phyloP scores from a whole-genome alignment of 2,888 invertebrate species.

The Argyresthia goedartella region DNA sequence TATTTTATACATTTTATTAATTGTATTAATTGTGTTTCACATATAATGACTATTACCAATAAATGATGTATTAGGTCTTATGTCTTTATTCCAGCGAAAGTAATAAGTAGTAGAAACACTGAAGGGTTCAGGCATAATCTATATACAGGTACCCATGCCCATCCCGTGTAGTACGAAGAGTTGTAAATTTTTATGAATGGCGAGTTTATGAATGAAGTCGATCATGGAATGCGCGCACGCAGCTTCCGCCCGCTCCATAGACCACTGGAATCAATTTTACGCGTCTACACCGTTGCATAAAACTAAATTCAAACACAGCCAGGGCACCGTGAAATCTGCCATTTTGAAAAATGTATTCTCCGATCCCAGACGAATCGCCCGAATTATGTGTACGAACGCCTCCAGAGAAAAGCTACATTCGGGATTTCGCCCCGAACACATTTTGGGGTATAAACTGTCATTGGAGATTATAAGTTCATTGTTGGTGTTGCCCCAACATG shows the following conservation, averaged over 20 bases:
- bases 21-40: too few relatives aligned
- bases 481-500: conserved; percentile 31
- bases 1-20: too few relatives aligned
- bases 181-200: conserved; percentile 53
- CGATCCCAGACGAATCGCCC: conserved; percentile 31
- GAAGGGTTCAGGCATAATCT: conserved; percentile 35
- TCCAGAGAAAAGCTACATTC: conserved; percentile 32
- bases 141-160: conserved; percentile 32
- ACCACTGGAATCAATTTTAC: conserved; percentile 54
- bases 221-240: conserved; percentile 23
- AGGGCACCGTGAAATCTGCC: conserved; percentile 26
- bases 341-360: conserved; percentile 25
- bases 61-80: too few relatives aligned
- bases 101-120: conserved; percentile 1
- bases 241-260: conserved; percentile 47
- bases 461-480: conserved; percentile 39
- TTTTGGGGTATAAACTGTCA: conserved; percentile 47
- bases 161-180: conserved; percentile 40
- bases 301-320: conserved; percentile 46
- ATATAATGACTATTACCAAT: too few relatives aligned
- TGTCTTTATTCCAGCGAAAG: background rate
- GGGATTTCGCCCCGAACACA: conserved; percentile 17
- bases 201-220: conserved; percentile 34
- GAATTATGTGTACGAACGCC: conserved; percentile 56
- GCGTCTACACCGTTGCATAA: conserved; percentile 59